A percentile compares a stretch with the other conserved stretches of the same genome.
Evolutionary conservation across 2,888 invertebrate species (phyloP).

Genomic region (Amphipoea oculea): DNA sequence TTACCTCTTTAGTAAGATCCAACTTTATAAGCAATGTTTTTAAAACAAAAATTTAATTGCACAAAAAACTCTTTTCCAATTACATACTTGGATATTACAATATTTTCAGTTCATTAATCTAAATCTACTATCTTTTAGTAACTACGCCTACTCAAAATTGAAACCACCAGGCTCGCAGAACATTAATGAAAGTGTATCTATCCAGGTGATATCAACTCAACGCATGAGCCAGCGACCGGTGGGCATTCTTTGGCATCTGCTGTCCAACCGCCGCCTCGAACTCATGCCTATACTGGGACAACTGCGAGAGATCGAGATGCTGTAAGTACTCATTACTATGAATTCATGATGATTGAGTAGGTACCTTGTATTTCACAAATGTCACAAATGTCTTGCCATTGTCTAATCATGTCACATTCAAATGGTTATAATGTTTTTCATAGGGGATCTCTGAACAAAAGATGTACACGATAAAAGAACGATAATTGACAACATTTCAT

Average conservation of each 20-base stretch:
- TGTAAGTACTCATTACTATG: conserved; percentile 82
- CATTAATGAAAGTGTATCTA: conserved; percentile 7
- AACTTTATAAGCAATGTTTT: background rate
- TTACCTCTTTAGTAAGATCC: background rate
- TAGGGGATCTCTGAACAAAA: too few relatives aligned
- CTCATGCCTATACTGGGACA: conserved; percentile 94
- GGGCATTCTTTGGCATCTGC: conserved; percentile 95
- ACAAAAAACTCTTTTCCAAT: background rate
- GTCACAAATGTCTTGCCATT: too few relatives aligned
- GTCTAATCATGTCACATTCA: background rate
- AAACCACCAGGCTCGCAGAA: background rate
- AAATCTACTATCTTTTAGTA: background rate
- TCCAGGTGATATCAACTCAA: conserved; percentile 86
- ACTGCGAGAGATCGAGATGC: conserved; percentile 92
- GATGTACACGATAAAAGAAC: background rate
- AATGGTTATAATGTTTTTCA: too few relatives aligned
- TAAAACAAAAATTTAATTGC: background rate
- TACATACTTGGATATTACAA: background rate
- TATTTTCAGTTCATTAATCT: background rate
- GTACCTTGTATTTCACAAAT: too few relatives aligned
- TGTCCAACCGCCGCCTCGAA: conserved; percentile 93
- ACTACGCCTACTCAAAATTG: background rate
- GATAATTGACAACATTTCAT: too few relatives aligned
- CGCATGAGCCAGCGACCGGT: conserved; percentile 90
- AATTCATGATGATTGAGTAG: too few relatives aligned